A percentile compares a stretch with the other conserved stretches of the same genome.
Conservation (phyloP, 2,797 vertebrate genomes). For the Crotalus adamanteus region DNA sequence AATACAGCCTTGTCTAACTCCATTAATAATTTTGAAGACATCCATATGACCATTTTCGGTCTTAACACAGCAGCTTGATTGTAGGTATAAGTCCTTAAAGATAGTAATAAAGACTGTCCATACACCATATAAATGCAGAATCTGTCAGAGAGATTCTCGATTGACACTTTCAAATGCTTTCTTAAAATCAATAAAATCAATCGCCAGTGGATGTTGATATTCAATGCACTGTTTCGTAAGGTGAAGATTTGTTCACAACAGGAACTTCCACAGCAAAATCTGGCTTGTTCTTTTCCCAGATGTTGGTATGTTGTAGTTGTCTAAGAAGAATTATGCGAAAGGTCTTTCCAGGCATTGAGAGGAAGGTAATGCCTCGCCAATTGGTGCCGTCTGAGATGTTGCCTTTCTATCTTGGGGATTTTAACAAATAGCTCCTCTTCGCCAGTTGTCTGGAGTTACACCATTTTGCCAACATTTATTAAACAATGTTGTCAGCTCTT, state of each 20-base stretch:
- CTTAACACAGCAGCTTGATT: not conserved
- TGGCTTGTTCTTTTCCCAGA: not conserved
- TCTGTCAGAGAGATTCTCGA: too few relatives aligned
- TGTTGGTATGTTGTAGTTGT: not conserved
- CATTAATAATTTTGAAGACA: not conserved
- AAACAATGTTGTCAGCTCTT: not conserved
- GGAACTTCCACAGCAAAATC: not conserved
- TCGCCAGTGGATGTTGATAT: too few relatives aligned
- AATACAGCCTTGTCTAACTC: not conserved
- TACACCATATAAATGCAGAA: too few relatives aligned
- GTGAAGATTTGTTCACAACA: not conserved
- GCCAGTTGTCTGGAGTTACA: not conserved
- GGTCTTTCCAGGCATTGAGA: not conserved
- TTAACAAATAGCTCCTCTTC: not conserved
- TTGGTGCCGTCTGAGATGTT: not conserved
- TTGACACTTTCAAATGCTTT: too few relatives aligned
- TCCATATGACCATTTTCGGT: not conserved
- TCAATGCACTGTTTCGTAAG: not conserved
- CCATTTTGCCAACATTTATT: not conserved
- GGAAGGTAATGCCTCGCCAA: not conserved
- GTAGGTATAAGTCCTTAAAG: not conserved
- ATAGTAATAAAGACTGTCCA: too few relatives aligned
- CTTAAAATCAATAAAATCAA: too few relatives aligned
- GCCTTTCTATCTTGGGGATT: not conserved
- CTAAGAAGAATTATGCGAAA: not conserved